Conservation (phyloP, 2,888 invertebrate species). For the Pseudanteris insignis region DNA sequence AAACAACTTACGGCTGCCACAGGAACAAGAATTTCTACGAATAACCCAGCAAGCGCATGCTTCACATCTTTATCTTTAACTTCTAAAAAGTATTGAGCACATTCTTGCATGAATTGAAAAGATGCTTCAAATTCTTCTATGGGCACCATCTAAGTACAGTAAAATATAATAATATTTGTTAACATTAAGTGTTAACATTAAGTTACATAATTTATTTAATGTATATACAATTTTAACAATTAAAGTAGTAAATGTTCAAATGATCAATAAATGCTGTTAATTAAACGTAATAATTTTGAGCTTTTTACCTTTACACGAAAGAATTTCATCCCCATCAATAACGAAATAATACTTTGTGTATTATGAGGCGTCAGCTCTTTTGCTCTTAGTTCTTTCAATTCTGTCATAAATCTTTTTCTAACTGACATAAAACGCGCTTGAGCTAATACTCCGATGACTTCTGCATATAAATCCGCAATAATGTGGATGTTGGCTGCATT, state of each 20-base stretch:
- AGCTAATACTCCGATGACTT: slow-evolving; percentile 95
- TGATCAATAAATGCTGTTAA: too few species aligned
- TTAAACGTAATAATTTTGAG: neutral
- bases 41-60: slow-evolving; percentile 96
- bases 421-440: slow-evolving; percentile 94
- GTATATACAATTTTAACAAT: too few species aligned
- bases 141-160: slow-evolving; percentile 94
- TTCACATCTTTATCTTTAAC: slow-evolving; percentile 98
- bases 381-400: slow-evolving; percentile 85
- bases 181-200: too few species aligned
- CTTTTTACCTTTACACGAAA: slow-evolving; percentile 81
- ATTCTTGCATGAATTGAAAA: slow-evolving; percentile 98
- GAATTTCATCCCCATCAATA: slow-evolving; percentile 99
- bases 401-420: slow-evolving; percentile 89
- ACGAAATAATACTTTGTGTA: slow-evolving; percentile 93
- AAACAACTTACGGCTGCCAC: slow-evolving; percentile 89
- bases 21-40: slow-evolving; percentile 98
- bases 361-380: slow-evolving; percentile 91
- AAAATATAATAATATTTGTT: slow-evolving; percentile 7
- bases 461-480: slow-evolving; percentile 97
- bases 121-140: slow-evolving; percentile 99
- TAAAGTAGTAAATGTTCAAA: too few species aligned
- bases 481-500: slow-evolving; percentile 96
- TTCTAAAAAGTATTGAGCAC: slow-evolving; percentile 97
- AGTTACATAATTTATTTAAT: too few species aligned